A percentile compares a stretch with the other conserved stretches of the same genome.
Evolutionary conservation across 2,888 invertebrate genomes (phyloP).

Genomic region (Mactromeris polynyma): DNA sequence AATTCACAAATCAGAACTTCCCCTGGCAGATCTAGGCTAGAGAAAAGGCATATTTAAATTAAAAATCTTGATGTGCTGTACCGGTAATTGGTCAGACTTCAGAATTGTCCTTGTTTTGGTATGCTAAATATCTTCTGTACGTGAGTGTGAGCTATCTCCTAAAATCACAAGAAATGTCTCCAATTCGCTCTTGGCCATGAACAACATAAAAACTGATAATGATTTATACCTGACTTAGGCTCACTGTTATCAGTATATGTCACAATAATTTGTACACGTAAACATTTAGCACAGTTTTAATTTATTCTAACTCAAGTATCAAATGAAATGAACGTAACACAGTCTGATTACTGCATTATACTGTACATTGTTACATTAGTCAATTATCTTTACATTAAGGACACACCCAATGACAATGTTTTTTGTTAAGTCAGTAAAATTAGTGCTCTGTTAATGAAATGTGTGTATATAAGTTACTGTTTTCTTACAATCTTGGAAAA

Average conservation of each 20-base stretch:
- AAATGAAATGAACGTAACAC: too few relatives aligned
- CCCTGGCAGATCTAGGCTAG: too few relatives aligned
- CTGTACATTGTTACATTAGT: neutral
- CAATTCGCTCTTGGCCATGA: constrained; percentile 1
- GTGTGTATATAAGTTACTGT: neutral
- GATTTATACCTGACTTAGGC: neutral
- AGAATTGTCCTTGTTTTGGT: neutral
- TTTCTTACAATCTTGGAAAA: neutral
- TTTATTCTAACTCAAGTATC: too few relatives aligned
- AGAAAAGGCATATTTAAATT: too few relatives aligned
- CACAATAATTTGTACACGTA: neutral
- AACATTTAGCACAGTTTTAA: too few relatives aligned
- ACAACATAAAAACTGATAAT: neutral
- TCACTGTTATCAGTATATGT: neutral
- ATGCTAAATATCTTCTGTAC: neutral
- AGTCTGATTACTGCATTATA: neutral
- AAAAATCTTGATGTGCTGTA: too few relatives aligned
- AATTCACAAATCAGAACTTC: too few relatives aligned
- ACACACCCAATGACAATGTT: constrained; percentile 1
- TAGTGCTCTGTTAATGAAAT: neutral
- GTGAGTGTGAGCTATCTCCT: neutral
- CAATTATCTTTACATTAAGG: constrained; percentile 2
- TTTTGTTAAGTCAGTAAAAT: neutral
- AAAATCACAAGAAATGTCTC: neutral
- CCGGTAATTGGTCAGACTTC: neutral